These are phyloP conservation scores for Lymantria dispar DNA, from an alignment of 2,888 invertebrate species.

Conservation along the genomic window DNA sequence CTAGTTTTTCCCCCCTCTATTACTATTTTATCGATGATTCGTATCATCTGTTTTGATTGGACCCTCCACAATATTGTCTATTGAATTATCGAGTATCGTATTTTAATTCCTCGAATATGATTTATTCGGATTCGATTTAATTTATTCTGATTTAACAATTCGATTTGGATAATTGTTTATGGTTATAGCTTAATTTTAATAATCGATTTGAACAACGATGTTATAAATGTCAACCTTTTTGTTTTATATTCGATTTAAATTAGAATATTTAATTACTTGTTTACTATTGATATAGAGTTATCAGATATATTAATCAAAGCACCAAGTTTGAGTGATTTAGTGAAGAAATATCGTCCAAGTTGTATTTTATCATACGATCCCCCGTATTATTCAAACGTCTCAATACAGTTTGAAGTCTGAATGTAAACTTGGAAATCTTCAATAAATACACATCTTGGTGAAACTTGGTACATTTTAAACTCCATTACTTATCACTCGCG, in stretches of 20 bases:
- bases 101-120: conserved; percentile 38
- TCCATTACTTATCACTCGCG: conserved; percentile 46
- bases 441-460: conserved; percentile 33
- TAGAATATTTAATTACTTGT: too few species aligned
- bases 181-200: conserved; percentile 36
- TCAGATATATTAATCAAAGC: background rate
- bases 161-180: conserved; percentile 37
- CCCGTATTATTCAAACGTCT: conserved; percentile 8
- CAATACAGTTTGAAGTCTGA: conserved; percentile 1
- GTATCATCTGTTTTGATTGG: conserved; percentile 59
- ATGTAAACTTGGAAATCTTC: conserved; percentile 24
- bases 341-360: background rate
- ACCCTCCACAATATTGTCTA: conserved; percentile 61
- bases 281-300: background rate
- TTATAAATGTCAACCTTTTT: conserved; percentile 20
- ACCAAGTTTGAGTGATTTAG: background rate
- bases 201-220: conserved; percentile 26
- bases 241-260: background rate
- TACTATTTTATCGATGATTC: conserved; percentile 66
- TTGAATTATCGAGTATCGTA: conserved; percentile 58
- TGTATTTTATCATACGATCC: conserved; percentile 22
- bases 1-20: conserved; percentile 59
- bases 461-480: conserved; percentile 42
- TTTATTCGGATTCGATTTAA: conserved; percentile 38
- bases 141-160: conserved; percentile 41